A percentile compares a stretch with the other conserved stretches of the same genome.
phyloP scores from a whole-genome alignment of 2,113 vertebrate genomes.

The Pterocles orientalis region DNA sequence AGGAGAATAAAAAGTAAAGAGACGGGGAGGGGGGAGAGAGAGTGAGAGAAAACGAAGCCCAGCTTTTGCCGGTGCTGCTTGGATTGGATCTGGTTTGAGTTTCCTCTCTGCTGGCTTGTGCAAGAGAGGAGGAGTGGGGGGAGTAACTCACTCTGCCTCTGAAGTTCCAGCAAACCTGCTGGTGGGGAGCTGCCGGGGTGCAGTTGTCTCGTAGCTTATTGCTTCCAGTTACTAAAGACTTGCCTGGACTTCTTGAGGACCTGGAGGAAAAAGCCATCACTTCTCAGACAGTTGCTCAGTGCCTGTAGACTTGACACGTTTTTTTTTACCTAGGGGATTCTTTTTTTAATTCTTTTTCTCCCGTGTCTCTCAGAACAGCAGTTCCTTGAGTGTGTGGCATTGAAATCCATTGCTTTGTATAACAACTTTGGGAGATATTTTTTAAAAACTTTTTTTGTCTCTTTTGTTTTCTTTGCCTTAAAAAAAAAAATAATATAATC shows the following conservation, averaged over 20 bases:
- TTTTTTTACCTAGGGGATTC: background rate
- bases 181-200: slow-evolving; percentile 62
- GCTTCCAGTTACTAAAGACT: slow-evolving; percentile 41
- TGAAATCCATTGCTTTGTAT: slow-evolving; percentile 8
- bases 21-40: slow-evolving; percentile 23
- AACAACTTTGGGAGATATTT: slow-evolving; percentile 20
- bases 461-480: background rate
- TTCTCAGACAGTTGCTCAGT: slow-evolving; percentile 12
- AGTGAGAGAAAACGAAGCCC: slow-evolving; percentile 56
- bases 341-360: background rate
- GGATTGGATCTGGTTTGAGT: slow-evolving; percentile 64
- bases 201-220: slow-evolving; percentile 26
- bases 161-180: slow-evolving; percentile 35
- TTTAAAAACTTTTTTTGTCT: background rate
- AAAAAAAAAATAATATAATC: background rate
- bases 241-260: slow-evolving; percentile 51
- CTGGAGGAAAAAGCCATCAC: slow-evolving; percentile 24
- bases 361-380: background rate
- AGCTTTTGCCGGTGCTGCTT: slow-evolving; percentile 62
- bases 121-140: slow-evolving; percentile 39
- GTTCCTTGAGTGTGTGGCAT: slow-evolving; percentile 9
- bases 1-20: slow-evolving; percentile 50
- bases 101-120: slow-evolving; percentile 60
- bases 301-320: background rate
- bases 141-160: slow-evolving; percentile 18